Evolutionary conservation across 92 coral and sea anemone species (phyloP).

Genomic region (Blastomussa wellsi): DNA sequence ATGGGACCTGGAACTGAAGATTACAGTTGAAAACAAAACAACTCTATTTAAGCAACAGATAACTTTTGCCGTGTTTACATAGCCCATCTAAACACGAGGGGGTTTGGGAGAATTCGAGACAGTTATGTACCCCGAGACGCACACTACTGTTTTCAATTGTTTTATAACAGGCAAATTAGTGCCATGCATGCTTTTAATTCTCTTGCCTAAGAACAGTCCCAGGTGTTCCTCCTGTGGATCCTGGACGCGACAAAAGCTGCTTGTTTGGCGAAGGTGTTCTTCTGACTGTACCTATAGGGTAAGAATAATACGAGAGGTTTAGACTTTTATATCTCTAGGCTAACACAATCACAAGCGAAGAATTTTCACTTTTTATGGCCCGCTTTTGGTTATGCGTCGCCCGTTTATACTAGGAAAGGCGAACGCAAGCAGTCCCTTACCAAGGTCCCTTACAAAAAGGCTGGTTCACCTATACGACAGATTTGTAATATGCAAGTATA

Average conservation of each 20-base stretch:
- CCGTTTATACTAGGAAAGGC: too few relatives aligned
- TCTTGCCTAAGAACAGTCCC: slow-evolving; percentile 56
- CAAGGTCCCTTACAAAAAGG: background rate
- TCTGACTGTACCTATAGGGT: slow-evolving; percentile 62
- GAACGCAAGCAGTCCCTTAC: background rate
- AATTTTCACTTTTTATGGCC: too few relatives aligned
- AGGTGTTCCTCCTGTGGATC: slow-evolving; percentile 69
- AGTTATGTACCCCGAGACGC: too few relatives aligned
- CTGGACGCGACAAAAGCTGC: slow-evolving; percentile 61
- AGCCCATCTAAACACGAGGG: too few relatives aligned
- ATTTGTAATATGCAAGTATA: too few relatives aligned
- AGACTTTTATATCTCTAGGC: background rate
- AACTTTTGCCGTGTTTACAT: too few relatives aligned
- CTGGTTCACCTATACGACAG: background rate
- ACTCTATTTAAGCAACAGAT: background rate
- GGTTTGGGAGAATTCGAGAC: too few relatives aligned
- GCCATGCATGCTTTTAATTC: background rate
- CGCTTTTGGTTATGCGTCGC: too few relatives aligned
- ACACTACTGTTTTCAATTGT: too few relatives aligned
- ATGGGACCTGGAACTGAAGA: slow-evolving; percentile 4
- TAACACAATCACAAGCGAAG: background rate
- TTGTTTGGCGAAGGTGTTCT: slow-evolving; percentile 72
- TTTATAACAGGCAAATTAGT: background rate
- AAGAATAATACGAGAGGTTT: background rate
- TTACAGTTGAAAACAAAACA: background rate